These are phyloP conservation scores for Brachypteracias leptosomus DNA, from an alignment of 2,113 vertebrate genomes.

Conservation along the genomic window DNA sequence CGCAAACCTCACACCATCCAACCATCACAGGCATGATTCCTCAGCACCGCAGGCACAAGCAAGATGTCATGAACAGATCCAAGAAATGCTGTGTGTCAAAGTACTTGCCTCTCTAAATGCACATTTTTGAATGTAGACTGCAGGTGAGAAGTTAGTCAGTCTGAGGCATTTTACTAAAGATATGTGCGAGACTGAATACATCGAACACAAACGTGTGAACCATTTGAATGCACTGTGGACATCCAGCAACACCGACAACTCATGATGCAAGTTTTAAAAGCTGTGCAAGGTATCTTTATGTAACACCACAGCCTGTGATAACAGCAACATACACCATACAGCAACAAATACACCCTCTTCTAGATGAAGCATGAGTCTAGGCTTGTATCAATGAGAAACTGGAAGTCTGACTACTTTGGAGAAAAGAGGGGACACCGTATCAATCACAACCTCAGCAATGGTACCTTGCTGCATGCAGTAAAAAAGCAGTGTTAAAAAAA, in stretches of 20 bases:
- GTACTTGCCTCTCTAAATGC: background rate
- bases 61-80: fast-evolving
- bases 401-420: background rate
- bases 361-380: background rate
- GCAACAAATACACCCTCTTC: background rate
- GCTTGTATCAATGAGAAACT: background rate
- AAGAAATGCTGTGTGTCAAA: background rate
- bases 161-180: background rate
- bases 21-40: background rate
- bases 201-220: background rate
- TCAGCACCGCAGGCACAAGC: background rate
- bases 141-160: background rate
- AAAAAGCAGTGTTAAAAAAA: background rate
- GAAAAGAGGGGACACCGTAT: background rate
- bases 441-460: fast-evolving
- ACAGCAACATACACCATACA: background rate
- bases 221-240: background rate
- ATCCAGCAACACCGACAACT: conserved; percentile 4
- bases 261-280: conserved; percentile 3
- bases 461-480: background rate
- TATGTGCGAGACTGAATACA: background rate
- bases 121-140: fast-evolving
- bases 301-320: background rate
- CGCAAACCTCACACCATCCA: background rate
- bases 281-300: background rate